These are phyloP conservation scores for Prietella phreatophila DNA, from an alignment of 2,113 vertebrate genomes.

Conservation along the genomic window DNA sequence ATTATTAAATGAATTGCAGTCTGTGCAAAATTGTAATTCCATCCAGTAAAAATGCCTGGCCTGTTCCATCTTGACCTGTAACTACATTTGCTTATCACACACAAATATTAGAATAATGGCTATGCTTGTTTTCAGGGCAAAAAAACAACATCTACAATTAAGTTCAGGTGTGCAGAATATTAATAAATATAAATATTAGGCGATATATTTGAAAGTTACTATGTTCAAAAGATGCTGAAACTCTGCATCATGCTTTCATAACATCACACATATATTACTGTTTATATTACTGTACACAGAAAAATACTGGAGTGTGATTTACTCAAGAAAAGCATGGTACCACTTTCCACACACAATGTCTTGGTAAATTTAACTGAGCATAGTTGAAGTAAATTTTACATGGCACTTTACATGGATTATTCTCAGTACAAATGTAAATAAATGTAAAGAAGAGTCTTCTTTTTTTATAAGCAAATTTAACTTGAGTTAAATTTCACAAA, in stretches of 20 bases:
- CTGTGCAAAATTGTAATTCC: slow-evolving; percentile 18
- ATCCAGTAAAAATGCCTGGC: not conserved
- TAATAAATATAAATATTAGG: not conserved
- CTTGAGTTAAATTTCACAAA: not conserved
- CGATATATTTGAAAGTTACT: not conserved
- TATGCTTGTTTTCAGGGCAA: not conserved
- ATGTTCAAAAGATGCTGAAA: not conserved
- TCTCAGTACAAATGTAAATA: not conserved
- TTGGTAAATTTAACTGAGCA: no score
- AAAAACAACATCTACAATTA: not conserved
- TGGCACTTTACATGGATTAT: not conserved
- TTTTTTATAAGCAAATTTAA: not conserved
- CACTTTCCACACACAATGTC: not conserved
- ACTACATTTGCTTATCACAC: slow-evolving; percentile 7
- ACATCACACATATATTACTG: not conserved
- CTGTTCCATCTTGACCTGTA: slow-evolving; percentile 15
- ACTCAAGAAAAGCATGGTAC: not conserved
- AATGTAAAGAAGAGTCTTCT: not conserved
- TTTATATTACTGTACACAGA: not conserved
- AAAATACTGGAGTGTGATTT: not conserved
- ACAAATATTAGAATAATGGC: not conserved
- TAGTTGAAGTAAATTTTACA: not conserved
- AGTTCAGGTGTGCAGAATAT: not conserved
- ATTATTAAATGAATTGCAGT: slow-evolving; percentile 22
- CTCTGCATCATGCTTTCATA: not conserved